Conservation (phyloP, 2,113 vertebrate species). For the Nymphicus hollandicus region DNA sequence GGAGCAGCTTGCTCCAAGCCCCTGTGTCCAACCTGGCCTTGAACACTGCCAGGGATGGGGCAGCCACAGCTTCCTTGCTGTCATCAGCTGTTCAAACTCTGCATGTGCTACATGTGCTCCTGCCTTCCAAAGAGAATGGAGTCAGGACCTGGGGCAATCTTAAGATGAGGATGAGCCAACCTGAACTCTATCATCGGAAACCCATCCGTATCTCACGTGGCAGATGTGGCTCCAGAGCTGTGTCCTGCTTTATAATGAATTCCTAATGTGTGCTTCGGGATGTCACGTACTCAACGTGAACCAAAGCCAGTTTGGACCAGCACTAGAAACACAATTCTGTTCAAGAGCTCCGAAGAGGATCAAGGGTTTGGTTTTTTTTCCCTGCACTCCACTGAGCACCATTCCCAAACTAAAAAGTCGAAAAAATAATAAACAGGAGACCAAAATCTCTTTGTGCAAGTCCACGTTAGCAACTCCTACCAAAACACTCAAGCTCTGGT, state of each 20-base stretch:
- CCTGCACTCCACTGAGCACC: background rate
- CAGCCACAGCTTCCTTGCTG: background rate
- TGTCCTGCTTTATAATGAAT: fast-evolving
- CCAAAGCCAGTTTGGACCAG: background rate
- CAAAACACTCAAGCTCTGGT: background rate
- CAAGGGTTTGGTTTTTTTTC: fast-evolving
- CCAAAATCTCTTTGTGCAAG: background rate
- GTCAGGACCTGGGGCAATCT: background rate
- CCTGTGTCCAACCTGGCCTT: background rate
- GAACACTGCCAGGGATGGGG: background rate
- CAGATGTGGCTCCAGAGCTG: background rate
- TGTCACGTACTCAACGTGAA: background rate
- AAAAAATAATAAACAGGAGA: background rate
- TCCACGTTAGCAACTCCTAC: background rate
- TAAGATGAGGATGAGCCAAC: background rate
- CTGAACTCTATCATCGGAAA: fast-evolving
- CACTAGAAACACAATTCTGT: background rate
- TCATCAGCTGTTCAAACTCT: background rate
- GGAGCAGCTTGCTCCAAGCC: background rate
- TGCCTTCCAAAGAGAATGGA: fast-evolving
- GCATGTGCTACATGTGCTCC: background rate
- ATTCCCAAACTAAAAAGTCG: background rate
- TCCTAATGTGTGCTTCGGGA: background rate
- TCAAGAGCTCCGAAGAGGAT: background rate
- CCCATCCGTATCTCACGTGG: fast-evolving